Conservation (phyloP, 1,140 invertebrate genomes). For the Drosophila simulans region DNA sequence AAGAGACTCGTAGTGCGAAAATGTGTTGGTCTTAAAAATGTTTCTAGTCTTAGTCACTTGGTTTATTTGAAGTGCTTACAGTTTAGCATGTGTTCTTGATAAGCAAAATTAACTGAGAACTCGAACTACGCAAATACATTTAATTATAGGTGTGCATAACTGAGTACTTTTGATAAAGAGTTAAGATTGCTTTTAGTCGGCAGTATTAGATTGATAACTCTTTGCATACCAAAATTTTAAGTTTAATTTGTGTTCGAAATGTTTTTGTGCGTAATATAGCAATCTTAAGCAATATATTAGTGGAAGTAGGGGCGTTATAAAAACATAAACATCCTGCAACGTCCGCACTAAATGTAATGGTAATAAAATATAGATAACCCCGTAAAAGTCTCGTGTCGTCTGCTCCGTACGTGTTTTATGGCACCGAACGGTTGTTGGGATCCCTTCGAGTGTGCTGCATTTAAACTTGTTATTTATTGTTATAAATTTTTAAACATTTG, state of each 20-base stretch:
- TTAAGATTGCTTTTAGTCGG: slow-evolving; percentile 1
- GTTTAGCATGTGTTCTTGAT: slow-evolving; percentile 4
- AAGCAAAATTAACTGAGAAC: neutral
- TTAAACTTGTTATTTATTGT: slow-evolving; percentile 47
- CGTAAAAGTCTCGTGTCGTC: neutral
- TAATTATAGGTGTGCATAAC: slow-evolving; percentile 9
- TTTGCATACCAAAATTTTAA: neutral
- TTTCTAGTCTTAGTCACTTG: slow-evolving; percentile 10
- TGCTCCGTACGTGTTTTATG: neutral
- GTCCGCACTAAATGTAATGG: slow-evolving; percentile 6
- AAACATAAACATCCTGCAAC: neutral
- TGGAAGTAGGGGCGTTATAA: neutral
- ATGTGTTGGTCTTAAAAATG: slow-evolving; percentile 49
- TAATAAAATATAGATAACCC: slow-evolving; percentile 27
- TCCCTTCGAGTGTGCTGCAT: slow-evolving; percentile 17
- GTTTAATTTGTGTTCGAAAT: neutral
- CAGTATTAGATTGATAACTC: neutral
- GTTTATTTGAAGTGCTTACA: slow-evolving; percentile 1
- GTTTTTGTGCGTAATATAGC: too few species aligned
- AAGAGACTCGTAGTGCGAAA: slow-evolving; percentile 35
- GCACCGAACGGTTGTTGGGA: neutral
- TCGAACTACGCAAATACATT: neutral
- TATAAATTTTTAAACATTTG: slow-evolving; percentile 45
- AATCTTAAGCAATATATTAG: too few species aligned
- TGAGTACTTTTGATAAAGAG: slow-evolving; percentile 3